Percentiles rank a stretch among this genome's conserved stretches.
These are phyloP conservation scores for Edolisoma coerulescens DNA, from an alignment of 2,113 vertebrate genomes.

Conservation along the genomic window DNA sequence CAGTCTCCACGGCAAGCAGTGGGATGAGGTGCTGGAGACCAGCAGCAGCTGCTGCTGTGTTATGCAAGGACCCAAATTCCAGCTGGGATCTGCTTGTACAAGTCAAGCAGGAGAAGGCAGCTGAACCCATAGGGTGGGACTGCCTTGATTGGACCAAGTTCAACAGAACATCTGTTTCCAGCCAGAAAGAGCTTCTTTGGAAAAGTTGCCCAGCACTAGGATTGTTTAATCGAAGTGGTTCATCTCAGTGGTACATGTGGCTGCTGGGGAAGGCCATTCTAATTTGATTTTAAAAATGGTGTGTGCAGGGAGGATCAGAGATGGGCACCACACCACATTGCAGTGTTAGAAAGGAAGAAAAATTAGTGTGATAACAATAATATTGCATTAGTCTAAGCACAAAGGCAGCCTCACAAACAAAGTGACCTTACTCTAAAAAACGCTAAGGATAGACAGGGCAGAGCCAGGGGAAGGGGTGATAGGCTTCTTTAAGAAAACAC, in stretches of 20 bases:
- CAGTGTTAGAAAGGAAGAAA: not conserved
- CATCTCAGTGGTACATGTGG: not conserved
- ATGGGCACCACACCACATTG: accelerated
- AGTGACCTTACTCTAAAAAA: not conserved
- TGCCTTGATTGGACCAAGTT: not conserved
- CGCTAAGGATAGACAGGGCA: not conserved
- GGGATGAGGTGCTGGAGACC: not conserved
- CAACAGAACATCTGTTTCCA: not conserved
- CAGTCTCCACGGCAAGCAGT: not conserved
- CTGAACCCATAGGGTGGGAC: not conserved
- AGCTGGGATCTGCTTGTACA: not conserved
- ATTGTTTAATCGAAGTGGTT: not conserved
- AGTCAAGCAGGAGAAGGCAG: not conserved
- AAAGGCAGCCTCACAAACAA: not conserved
- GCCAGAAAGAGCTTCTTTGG: not conserved
- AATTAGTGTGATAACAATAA: not conserved
- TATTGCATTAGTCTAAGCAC: not conserved
- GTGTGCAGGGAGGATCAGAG: not conserved
- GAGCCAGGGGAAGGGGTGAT: not conserved
- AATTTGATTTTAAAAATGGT: not conserved
- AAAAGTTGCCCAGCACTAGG: not conserved
- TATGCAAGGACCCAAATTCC: not conserved
- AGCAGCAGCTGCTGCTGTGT: not conserved
- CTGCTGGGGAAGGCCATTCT: not conserved
- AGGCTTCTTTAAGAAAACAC: not conserved